These are phyloP conservation scores for Okamejei kenojei DNA, from an alignment of 2,797 vertebrate species.

Conservation along the genomic window DNA sequence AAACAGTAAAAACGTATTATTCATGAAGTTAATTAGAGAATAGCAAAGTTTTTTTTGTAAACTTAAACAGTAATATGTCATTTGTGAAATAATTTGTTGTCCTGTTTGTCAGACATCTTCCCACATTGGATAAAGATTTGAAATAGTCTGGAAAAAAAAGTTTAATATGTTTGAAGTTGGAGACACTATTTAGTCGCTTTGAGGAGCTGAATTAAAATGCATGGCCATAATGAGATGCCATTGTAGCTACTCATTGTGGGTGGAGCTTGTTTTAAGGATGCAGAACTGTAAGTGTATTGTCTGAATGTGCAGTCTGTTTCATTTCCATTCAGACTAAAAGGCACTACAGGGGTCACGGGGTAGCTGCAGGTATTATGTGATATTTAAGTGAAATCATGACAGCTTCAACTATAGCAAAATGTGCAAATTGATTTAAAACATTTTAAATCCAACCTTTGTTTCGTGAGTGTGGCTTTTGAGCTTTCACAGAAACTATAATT, in stretches of 20 bases:
- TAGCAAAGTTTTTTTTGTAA: neutral
- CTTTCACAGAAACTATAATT: neutral
- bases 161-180: neutral
- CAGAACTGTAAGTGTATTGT: constrained; percentile 17
- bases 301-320: neutral
- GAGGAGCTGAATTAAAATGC: constrained; percentile 3
- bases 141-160: neutral
- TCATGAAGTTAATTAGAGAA: neutral
- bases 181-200: neutral
- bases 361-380: neutral
- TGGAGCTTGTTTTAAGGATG: constrained; percentile 30
- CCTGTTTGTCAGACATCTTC: neutral
- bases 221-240: neutral
- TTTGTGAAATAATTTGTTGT: neutral
- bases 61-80: neutral
- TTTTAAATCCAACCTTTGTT: neutral
- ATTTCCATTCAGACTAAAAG: constrained; percentile 2
- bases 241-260: constrained; percentile 17
- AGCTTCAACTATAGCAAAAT: neutral
- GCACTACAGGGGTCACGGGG: neutral
- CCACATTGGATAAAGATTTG: neutral
- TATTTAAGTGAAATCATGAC: neutral
- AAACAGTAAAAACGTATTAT: neutral
- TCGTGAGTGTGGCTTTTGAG: neutral
- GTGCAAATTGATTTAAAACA: neutral